Conservation (phyloP, 2,888 invertebrate genomes). For the Tetragonisca angustula region DNA sequence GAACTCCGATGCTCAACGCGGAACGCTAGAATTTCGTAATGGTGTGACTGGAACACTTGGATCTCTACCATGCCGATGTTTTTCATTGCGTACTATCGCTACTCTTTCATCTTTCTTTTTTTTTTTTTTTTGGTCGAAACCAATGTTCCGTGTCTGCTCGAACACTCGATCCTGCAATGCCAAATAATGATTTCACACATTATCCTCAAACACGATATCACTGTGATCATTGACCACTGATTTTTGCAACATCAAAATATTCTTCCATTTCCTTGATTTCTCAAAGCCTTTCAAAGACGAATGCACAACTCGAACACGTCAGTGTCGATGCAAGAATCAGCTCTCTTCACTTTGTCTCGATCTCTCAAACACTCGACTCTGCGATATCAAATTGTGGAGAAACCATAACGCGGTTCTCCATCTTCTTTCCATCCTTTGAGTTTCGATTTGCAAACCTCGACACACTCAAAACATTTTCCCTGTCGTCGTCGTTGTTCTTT, state of each 20-base stretch:
- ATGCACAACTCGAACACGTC: too few relatives aligned
- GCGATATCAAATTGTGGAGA: background rate
- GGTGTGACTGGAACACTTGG: background rate
- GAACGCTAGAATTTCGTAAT: slow-evolving; percentile 15
- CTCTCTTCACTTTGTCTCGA: too few relatives aligned
- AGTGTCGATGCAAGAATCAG: too few relatives aligned
- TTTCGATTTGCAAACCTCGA: too few relatives aligned
- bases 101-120: too few relatives aligned
- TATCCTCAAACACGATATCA: too few relatives aligned
- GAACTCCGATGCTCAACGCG: slow-evolving; percentile 41
- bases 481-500: background rate
- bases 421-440: too few relatives aligned
- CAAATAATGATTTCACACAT: too few relatives aligned
- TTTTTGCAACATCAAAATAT: background rate
- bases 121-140: too few relatives aligned
- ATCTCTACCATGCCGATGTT: background rate
- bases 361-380: too few relatives aligned
- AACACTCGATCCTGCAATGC: too few relatives aligned
- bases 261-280: background rate
- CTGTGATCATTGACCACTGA: background rate
- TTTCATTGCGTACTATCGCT: background rate
- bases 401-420: too few relatives aligned
- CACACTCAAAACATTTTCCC: background rate
- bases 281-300: background rate
- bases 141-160: background rate